Conservation (phyloP, 2,888 invertebrate genomes). For the Aleiodes leptofemur region DNA sequence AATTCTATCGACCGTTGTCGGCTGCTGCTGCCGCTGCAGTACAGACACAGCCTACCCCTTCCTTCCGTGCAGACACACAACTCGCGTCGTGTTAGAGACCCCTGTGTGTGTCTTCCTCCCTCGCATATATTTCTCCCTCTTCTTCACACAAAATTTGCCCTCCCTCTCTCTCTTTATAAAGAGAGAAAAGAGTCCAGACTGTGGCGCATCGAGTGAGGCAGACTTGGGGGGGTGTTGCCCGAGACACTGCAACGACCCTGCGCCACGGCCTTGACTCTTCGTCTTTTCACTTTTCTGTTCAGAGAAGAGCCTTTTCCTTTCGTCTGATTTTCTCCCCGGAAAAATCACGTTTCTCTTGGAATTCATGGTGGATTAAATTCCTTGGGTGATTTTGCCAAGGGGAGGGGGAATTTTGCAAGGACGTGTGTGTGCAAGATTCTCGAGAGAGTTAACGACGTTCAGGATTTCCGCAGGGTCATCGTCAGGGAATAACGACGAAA, state of each 20-base stretch:
- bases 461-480: constrained; percentile 47
- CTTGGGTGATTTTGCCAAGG: neutral
- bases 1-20: constrained; percentile 72
- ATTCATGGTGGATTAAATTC: neutral
- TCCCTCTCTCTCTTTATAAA: constrained; percentile 52
- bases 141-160: constrained; percentile 39
- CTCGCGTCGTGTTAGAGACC: neutral
- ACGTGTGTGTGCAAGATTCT: neutral
- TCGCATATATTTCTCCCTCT: constrained; percentile 41
- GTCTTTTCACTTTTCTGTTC: constrained; percentile 60
- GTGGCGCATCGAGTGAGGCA: constrained; percentile 55
- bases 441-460: constrained; percentile 37
- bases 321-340: neutral
- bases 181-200: constrained; percentile 49
- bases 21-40: constrained; percentile 60
- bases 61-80: constrained; percentile 56
- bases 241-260: constrained; percentile 51
- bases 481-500: constrained; percentile 49
- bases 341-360: neutral
- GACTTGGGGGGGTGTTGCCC: constrained; percentile 53
- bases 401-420: neutral
- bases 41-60: constrained; percentile 72
- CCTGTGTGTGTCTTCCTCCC: neutral
- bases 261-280: constrained; percentile 69
- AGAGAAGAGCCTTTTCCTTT: neutral